These are phyloP conservation scores for Anarrhichthys ocellatus DNA, from an alignment of 2,113 vertebrate genomes.

Conservation along the genomic window DNA sequence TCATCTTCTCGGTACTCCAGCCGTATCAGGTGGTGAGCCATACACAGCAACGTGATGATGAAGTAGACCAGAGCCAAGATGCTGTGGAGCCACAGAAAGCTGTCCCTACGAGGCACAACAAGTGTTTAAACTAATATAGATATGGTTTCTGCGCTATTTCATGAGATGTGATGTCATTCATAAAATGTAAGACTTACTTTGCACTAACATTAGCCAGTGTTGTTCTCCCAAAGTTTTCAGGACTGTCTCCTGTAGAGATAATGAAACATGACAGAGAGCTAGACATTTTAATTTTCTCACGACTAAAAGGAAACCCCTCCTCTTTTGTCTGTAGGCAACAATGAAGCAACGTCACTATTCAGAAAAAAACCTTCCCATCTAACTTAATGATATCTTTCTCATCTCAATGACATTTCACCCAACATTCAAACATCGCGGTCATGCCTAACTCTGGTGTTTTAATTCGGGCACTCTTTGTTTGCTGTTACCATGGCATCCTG, in stretches of 20 bases:
- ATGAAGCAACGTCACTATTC: conserved; percentile 51
- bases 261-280: conserved; percentile 65
- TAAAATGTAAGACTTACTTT: conserved; percentile 85
- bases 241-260: conserved; percentile 87
- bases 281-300: conserved; percentile 47
- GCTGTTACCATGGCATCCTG: conserved; percentile 61
- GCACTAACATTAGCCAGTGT: conserved; percentile 94
- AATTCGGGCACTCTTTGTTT: conserved; percentile 61
- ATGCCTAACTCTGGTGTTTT: conserved; percentile 36
- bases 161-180: conserved; percentile 41
- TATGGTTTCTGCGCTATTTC: conserved; percentile 43
- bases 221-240: conserved; percentile 93
- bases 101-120: conserved; percentile 83
- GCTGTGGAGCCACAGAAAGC: conserved; percentile 94
- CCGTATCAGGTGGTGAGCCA: conserved; percentile 91
- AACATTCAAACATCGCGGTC: conserved; percentile 42
- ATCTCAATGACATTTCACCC: conserved; percentile 38
- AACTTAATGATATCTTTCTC: conserved; percentile 38
- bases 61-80: conserved; percentile 94
- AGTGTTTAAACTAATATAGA: conserved; percentile 6
- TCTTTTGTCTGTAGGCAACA: conserved; percentile 42
- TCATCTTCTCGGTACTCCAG: conserved; percentile 90
- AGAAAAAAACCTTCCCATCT: conserved; percentile 31
- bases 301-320: conserved; percentile 35
- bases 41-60: conserved; percentile 89